A percentile compares a stretch with the other conserved stretches of the same genome.
Conservation (phyloP, 2,113 vertebrate species). For the Stegostoma tigrinum region DNA sequence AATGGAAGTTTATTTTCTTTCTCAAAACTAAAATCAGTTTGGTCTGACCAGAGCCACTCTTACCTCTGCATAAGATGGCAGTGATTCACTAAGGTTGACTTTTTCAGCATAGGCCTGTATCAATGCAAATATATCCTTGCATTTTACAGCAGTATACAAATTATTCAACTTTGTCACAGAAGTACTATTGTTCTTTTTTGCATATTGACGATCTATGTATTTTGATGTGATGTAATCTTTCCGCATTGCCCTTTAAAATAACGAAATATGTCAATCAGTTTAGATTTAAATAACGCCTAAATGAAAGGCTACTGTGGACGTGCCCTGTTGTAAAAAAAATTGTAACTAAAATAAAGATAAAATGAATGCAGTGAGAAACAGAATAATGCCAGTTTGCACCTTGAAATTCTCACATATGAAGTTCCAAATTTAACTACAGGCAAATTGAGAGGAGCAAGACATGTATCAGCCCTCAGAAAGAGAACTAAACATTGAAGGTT, state of each 20-base stretch:
- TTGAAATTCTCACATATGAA: background rate
- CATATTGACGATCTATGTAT: constrained; percentile 56
- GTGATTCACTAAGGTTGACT: constrained; percentile 50
- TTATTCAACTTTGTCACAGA: constrained; percentile 40
- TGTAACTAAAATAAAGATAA: background rate
- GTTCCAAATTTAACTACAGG: background rate
- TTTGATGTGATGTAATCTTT: constrained; percentile 62
- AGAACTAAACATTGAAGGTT: background rate
- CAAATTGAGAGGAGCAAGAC: background rate
- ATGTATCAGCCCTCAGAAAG: background rate
- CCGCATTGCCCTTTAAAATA: constrained; percentile 46
- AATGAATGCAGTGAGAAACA: background rate
- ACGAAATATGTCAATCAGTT: constrained; percentile 9
- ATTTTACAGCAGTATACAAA: constrained; percentile 49
- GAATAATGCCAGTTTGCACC: background rate
- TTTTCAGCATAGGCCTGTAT: constrained; percentile 56
- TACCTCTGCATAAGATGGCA: constrained; percentile 55
- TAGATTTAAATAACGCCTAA: background rate
- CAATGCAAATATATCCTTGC: constrained; percentile 53
- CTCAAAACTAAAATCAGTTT: background rate
- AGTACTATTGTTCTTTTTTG: constrained; percentile 43
- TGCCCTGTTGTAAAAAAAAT: background rate
- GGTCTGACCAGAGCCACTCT: background rate
- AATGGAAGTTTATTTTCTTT: background rate
- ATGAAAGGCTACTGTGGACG: background rate